phyloP scores from a whole-genome alignment of 1,140 invertebrate species.

The Chlorops oryzae region DNA sequence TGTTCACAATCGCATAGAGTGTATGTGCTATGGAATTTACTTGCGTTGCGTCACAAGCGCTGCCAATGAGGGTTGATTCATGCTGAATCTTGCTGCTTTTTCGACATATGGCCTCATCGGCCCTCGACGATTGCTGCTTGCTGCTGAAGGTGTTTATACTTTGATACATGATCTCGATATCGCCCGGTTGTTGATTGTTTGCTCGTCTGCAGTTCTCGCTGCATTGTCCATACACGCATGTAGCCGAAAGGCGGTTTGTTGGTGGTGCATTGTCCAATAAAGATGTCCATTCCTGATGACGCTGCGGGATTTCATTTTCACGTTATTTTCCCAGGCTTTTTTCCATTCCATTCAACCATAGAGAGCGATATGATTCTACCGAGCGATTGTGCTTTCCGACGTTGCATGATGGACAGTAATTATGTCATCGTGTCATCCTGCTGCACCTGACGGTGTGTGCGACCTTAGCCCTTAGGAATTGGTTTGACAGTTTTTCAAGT shows the following conservation, averaged over 20 bases:
- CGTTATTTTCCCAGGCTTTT: conserved; percentile 34
- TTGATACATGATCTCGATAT: neutral
- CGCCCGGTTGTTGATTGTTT: too few species aligned
- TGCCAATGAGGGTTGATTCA: conserved; percentile 15
- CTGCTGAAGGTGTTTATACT: neutral
- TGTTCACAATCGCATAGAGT: conserved; percentile 28
- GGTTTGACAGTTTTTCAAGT: too few species aligned
- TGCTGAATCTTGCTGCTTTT: conserved; percentile 21
- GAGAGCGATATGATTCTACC: too few species aligned
- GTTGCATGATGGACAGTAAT: conserved; percentile 2
- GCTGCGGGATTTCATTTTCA: conserved; percentile 25
- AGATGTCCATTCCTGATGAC: conserved; percentile 20
- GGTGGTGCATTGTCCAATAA: neutral
- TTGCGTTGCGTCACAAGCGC: neutral
- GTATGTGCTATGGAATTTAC: conserved; percentile 31
- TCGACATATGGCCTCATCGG: conserved; percentile 42
- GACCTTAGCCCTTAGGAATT: too few species aligned
- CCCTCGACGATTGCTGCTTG: conserved; percentile 10
- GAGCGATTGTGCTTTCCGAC: too few species aligned
- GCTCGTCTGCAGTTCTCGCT: too few species aligned
- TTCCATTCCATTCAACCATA: too few species aligned
- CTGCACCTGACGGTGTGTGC: conserved; percentile 41
- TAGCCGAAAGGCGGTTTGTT: neutral
- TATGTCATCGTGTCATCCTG: conserved; percentile 5
- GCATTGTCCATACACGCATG: too few species aligned